Evolutionary conservation across 1,140 invertebrate species (phyloP).

Genomic region (Ceratina calcarata): DNA sequence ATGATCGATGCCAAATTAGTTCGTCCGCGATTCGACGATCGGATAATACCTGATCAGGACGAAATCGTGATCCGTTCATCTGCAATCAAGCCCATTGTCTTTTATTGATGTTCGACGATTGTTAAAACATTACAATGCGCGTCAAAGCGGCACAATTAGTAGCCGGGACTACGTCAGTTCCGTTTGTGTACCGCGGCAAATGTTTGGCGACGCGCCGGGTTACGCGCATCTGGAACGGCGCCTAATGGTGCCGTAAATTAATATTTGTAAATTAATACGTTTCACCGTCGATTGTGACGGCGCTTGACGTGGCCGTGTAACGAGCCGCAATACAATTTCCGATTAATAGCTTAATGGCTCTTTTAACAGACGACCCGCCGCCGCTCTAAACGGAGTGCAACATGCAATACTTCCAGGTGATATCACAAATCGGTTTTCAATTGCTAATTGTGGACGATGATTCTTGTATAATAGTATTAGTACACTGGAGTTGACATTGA

Average conservation of each 20-base stretch:
- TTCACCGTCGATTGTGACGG: neutral
- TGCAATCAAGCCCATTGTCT: slow-evolving; percentile 40
- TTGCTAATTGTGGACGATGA: neutral
- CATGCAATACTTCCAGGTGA: neutral
- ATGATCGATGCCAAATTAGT: neutral
- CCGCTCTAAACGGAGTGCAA: neutral
- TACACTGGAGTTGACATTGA: no score
- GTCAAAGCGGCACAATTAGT: slow-evolving; percentile 52
- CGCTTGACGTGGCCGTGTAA: neutral
- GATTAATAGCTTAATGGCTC: slow-evolving; percentile 12
- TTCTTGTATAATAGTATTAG: neutral
- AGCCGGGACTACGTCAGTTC: slow-evolving; percentile 14
- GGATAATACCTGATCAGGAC: neutral
- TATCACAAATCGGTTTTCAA: slow-evolving; percentile 2
- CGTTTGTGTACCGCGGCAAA: neutral
- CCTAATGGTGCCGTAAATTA: neutral
- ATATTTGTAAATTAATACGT: slow-evolving; percentile 37
- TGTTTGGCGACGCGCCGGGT: neutral
- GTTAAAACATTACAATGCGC: slow-evolving; percentile 45
- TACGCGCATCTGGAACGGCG: neutral
- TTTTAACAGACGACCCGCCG: neutral
- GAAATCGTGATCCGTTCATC: slow-evolving; percentile 13
- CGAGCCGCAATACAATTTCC: neutral
- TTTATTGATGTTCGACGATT: slow-evolving; percentile 2
- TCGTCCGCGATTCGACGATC: neutral